phyloP scores from a whole-genome alignment of 2,113 vertebrate species.

The Uropsilus gracilis region DNA sequence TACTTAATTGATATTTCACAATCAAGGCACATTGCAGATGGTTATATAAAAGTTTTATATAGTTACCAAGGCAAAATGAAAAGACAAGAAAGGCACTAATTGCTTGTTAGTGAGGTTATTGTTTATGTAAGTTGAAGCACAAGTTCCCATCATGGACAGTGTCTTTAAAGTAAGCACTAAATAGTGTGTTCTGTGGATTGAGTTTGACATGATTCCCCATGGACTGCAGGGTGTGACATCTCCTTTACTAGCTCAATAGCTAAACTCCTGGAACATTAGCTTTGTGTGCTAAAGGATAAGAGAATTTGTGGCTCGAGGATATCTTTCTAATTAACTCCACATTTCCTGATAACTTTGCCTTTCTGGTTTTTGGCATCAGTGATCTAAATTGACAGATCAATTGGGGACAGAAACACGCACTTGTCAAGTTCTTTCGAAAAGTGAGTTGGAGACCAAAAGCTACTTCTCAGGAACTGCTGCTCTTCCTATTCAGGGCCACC shows the following conservation, averaged over 20 bases:
- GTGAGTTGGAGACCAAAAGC: neutral
- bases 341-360: constrained; percentile 70
- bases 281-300: constrained; percentile 44
- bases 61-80: neutral
- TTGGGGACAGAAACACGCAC: constrained; percentile 20
- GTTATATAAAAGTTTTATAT: neutral
- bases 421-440: neutral
- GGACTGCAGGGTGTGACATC: neutral
- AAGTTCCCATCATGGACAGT: neutral
- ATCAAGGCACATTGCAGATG: neutral
- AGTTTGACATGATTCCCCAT: constrained; percentile 23
- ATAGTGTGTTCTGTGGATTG: constrained; percentile 35
- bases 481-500: neutral
- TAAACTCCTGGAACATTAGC: constrained; percentile 49
- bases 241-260: constrained; percentile 66
- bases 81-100: neutral
- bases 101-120: neutral
- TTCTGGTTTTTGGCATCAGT: constrained; percentile 49
- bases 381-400: constrained; percentile 64
- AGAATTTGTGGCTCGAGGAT: constrained; percentile 66
- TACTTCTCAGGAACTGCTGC: neutral
- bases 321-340: constrained; percentile 69
- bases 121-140: neutral
- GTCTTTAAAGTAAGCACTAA: constrained; percentile 34
- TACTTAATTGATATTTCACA: neutral